A percentile compares a stretch with the other conserved stretches of the same genome.
These are phyloP conservation scores for Eupithecia pulchellata DNA, from an alignment of 2,888 invertebrate genomes.

Conservation along the genomic window DNA sequence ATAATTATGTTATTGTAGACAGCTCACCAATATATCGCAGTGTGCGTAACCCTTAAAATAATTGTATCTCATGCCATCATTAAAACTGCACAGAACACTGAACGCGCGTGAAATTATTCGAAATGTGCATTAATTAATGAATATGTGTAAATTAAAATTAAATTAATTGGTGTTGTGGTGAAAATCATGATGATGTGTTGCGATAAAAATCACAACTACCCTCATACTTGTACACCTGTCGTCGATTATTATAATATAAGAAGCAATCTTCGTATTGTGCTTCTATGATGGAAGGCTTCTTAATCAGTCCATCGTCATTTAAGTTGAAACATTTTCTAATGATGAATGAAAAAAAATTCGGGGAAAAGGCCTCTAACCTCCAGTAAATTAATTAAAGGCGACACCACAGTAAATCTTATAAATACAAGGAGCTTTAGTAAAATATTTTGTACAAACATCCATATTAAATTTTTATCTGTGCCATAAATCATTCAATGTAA, in stretches of 20 bases:
- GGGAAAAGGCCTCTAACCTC: background rate
- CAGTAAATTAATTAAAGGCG: background rate
- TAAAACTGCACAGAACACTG: conserved; percentile 3
- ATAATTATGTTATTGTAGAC: background rate
- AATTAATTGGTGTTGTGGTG: background rate
- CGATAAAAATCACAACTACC: background rate
- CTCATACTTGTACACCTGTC: too few species aligned
- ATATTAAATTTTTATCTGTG: conserved; percentile 52
- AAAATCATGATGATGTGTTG: background rate
- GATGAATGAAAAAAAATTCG: too few species aligned
- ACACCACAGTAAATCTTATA: background rate
- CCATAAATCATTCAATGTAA: conserved; percentile 55
- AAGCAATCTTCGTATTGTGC: too few species aligned
- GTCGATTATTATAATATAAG: too few species aligned
- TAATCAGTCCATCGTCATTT: too few species aligned
- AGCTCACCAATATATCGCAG: background rate
- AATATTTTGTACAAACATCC: conserved; percentile 46
- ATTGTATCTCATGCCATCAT: background rate
- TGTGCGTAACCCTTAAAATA: background rate
- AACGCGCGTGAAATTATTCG: conserved; percentile 3
- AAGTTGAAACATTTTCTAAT: too few species aligned
- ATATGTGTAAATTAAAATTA: conserved; percentile 3
- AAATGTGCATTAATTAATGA: conserved; percentile 9
- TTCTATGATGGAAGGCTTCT: too few species aligned
- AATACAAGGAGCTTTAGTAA: conserved; percentile 34